phyloP scores from a whole-genome alignment of 2,797 vertebrate species.

The Schizopygopsis pylzovi region DNA sequence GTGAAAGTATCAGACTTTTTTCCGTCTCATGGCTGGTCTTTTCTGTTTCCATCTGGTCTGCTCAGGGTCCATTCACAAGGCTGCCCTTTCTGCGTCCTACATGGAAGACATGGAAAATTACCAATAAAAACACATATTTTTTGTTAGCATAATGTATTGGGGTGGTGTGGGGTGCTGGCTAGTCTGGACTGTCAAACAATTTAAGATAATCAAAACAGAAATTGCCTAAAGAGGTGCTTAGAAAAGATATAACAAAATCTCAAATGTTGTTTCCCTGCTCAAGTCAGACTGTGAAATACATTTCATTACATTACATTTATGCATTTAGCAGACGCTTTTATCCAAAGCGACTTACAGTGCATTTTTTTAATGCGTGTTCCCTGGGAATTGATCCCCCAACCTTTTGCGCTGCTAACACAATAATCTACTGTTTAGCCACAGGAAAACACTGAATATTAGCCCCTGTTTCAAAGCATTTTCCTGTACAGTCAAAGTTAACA shows the following conservation, averaged over 20 bases:
- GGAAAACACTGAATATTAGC: not conserved
- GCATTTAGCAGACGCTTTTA: too few species aligned
- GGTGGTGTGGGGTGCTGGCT: not conserved
- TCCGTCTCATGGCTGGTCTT: constrained; percentile 92
- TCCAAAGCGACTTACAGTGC: too few species aligned
- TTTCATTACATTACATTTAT: too few species aligned
- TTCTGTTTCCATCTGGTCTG: constrained; percentile 99
- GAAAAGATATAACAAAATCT: not conserved
- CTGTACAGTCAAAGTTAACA: not conserved
- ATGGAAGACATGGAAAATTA: constrained; percentile 59
- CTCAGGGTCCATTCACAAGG: constrained; percentile 95
- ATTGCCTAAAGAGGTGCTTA: not conserved
- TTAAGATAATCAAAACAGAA: not conserved
- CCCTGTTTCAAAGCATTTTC: constrained; percentile 41
- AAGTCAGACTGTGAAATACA: constrained; percentile 1
- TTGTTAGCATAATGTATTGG: not conserved
- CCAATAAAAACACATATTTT: not conserved
- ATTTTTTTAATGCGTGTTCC: too few species aligned
- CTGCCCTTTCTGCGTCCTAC: constrained; percentile 89
- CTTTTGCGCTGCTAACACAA: too few species aligned
- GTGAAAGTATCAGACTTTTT: constrained; percentile 89
- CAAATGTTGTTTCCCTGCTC: not conserved
- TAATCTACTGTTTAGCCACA: too few species aligned
- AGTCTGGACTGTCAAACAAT: not conserved
- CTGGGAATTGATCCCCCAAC: too few species aligned